These are phyloP conservation scores for Hippoglossus stenolepis DNA, from an alignment of 2,113 vertebrate genomes.

Conservation along the genomic window DNA sequence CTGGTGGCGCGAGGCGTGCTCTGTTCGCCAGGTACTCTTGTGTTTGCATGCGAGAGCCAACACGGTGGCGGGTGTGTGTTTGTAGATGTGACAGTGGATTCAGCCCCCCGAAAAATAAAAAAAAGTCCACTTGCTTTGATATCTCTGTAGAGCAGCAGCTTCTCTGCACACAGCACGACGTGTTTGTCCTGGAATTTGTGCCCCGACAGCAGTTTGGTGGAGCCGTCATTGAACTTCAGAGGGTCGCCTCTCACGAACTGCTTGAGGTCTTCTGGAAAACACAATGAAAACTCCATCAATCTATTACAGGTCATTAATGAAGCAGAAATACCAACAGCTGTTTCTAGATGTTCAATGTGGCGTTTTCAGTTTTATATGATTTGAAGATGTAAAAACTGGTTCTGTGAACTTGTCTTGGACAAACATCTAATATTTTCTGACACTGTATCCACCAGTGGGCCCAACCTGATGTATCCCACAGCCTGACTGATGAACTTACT, in stretches of 20 bases:
- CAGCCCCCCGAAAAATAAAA: slow-evolving; percentile 7
- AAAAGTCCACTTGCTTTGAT: slow-evolving; percentile 84
- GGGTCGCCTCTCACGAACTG: slow-evolving; percentile 82
- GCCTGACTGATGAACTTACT: too few species aligned
- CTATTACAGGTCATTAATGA: too few species aligned
- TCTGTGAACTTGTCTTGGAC: too few species aligned
- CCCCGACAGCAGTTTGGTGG: slow-evolving; percentile 91
- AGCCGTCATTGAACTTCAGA: slow-evolving; percentile 92
- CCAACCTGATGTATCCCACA: too few species aligned
- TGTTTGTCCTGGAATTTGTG: slow-evolving; percentile 96
- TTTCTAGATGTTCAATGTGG: too few species aligned
- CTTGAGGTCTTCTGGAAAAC: slow-evolving; percentile 72
- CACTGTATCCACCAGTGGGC: too few species aligned
- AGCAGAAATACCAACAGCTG: too few species aligned
- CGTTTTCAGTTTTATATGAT: too few species aligned
- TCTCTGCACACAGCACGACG: slow-evolving; percentile 85
- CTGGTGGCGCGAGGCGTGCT: background rate
- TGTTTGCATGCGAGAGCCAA: slow-evolving; percentile 13
- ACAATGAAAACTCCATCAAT: too few species aligned
- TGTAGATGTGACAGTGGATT: slow-evolving; percentile 16
- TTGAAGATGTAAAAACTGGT: too few species aligned
- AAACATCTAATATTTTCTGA: too few species aligned
- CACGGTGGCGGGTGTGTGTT: slow-evolving; percentile 30
- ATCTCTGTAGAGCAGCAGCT: slow-evolving; percentile 92
- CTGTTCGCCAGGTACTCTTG: background rate